Evolutionary conservation across 2,113 vertebrate species (phyloP).

Genomic region (Patagioenas fasciata): DNA sequence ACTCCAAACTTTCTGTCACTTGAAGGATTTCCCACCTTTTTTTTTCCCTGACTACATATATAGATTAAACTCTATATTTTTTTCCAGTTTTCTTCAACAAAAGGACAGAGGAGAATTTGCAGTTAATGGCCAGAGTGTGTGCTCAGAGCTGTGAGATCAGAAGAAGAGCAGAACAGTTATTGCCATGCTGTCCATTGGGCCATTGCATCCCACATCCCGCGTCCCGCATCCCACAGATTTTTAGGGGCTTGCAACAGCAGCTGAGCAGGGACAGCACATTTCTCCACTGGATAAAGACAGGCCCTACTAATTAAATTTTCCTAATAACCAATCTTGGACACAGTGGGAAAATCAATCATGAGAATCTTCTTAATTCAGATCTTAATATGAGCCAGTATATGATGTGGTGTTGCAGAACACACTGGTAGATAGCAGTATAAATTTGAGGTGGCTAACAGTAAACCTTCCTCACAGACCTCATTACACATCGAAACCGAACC

Average conservation of each 20-base stretch:
- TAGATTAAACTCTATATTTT: not conserved
- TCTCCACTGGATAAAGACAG: not conserved
- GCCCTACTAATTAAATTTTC: not conserved
- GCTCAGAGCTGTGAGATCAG: not conserved
- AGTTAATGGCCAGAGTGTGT: not conserved
- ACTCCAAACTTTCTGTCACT: not conserved
- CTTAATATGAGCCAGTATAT: not conserved
- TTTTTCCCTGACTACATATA: not conserved
- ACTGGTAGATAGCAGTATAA: rapidly evolving
- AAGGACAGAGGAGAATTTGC: not conserved
- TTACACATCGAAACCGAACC: not conserved
- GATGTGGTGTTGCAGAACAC: rapidly evolving
- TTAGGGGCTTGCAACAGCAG: not conserved
- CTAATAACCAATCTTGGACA: not conserved
- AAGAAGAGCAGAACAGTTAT: rapidly evolving
- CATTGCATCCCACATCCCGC: not conserved
- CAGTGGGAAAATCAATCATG: not conserved
- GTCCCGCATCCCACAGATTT: not conserved
- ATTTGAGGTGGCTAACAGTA: not conserved
- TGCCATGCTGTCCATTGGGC: not conserved
- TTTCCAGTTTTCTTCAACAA: not conserved
- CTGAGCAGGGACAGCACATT: not conserved
- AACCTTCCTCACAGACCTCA: not conserved
- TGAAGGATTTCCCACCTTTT: not conserved
- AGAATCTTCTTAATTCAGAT: not conserved